Conservation (phyloP, 2,888 invertebrate species). For the Epirrhoe alternata region DNA sequence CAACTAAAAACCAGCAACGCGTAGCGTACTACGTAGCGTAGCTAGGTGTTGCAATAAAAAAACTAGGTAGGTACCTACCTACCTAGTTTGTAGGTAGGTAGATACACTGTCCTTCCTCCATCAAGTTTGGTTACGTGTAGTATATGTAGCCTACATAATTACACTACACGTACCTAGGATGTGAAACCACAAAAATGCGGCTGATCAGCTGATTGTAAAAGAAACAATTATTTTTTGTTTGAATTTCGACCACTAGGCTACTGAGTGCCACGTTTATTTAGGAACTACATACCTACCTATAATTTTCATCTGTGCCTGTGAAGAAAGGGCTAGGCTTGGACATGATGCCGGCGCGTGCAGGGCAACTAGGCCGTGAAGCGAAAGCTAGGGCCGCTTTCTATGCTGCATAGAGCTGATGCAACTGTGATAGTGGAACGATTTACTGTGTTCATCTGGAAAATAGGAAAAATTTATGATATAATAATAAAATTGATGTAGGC, state of each 20-base stretch:
- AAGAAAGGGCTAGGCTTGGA: conserved; percentile 27
- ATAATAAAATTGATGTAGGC: background rate
- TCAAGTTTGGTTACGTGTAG: no score
- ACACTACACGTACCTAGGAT: no score
- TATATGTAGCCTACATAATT: no score
- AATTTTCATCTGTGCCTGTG: background rate
- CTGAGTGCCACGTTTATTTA: background rate
- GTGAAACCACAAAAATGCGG: no score
- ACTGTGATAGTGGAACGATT: conserved; percentile 24
- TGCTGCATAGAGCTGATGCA: conserved; percentile 37
- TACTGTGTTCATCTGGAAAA: conserved; percentile 8
- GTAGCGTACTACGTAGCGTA: no score
- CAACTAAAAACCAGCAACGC: no score
- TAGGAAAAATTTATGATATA: no score
- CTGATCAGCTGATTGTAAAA: no score
- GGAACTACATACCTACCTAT: conserved; percentile 2
- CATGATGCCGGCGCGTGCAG: conserved; percentile 33
- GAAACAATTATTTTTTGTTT: no score
- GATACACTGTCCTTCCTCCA: no score
- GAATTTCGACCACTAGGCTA: background rate
- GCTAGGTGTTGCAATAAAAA: no score
- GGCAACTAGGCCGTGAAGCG: conserved; percentile 48
- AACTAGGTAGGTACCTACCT: background rate
- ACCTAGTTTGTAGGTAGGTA: no score
- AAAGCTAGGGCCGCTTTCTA: conserved; percentile 58